Evolutionary conservation across 2,113 vertebrate species (phyloP), one percentile per base, ranked within the genome.

Genomic region (Solea senegalensis): DNA sequence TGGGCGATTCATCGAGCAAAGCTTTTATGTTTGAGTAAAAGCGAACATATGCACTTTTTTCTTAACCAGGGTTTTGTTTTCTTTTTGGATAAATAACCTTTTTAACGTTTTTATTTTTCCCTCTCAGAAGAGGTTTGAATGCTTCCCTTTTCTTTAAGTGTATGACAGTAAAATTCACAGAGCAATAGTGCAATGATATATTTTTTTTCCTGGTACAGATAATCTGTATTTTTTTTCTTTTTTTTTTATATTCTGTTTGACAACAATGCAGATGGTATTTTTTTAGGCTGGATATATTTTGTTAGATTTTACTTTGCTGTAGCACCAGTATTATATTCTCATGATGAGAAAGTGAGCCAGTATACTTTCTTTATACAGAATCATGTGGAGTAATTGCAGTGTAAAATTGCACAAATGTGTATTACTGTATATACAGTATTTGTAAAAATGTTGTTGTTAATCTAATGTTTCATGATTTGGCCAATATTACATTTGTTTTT

Each of bases 21-120:
- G 87, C 89, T 94, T 80, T 91, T 89, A 88, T 86, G 75, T 91
- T 82, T 56, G 82, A 59, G 86, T 76, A 66, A 93, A 93, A 88
- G 88, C 88, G 43, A 91, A 86, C 92, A 86, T 77, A 92, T 94
- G 95, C 95, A 96, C 95, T 95, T 95, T 83, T 80, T 94, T 87
- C 89, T 91, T 86, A 76, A 86, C 74, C 74, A 50, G 83, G 78
- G 70, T 76, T 85, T 89, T 74, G 46, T 86, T 9, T 21, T 59
- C 87, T 83, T 53, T 81, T 56, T 10, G 11, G 9, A 44, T 10
- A 44, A 10, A 9, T 52, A 27, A 9, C 7, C 63, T 81, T 65
- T 68, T 45, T 34, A 34, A 34, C 21, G 21, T 21, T 50, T 45
- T 71, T 68, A 87, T 90, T 78, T 26, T 55, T 80, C 34, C 34